A percentile compares a stretch with the other conserved stretches of the same genome.
These are phyloP conservation scores for Dicrurus megarhynchus DNA, from an alignment of 2,113 vertebrate genomes.

Conservation along the genomic window DNA sequence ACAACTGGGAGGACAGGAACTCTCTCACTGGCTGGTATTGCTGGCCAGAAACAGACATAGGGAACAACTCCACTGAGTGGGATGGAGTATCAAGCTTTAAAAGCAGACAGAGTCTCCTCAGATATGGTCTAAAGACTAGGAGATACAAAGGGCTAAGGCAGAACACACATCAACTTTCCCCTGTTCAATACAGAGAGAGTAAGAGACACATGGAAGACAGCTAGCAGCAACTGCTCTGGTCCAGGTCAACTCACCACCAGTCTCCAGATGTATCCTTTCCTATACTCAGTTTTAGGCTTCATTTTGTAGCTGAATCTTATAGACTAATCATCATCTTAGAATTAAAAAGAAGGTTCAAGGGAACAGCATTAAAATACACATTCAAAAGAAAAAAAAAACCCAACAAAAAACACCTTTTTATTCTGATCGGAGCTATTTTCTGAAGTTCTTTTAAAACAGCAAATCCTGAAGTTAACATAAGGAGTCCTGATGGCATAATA, in stretches of 20 bases:
- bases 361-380: background rate
- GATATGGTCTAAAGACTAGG: background rate
- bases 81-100: background rate
- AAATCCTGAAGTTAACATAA: background rate
- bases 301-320: background rate
- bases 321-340: background rate
- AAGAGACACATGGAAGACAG: background rate
- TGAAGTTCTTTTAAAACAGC: background rate
- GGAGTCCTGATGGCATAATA: background rate
- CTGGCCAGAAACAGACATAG: background rate
- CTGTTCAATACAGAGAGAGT: background rate
- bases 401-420: background rate
- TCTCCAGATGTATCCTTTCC: background rate
- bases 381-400: background rate
- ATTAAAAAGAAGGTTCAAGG: background rate
- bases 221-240: background rate
- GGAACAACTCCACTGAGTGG: background rate
- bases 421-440: background rate
- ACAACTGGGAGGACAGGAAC: background rate
- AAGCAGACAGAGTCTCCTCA: background rate
- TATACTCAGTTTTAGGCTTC: background rate
- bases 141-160: background rate
- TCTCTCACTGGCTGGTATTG: background rate
- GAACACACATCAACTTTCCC: background rate
- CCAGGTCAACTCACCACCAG: background rate